A percentile compares a stretch with the other conserved stretches of the same genome.
phyloP scores from a whole-genome alignment of 2,797 vertebrate genomes.

The Pseudocheirus occidentalis region DNA sequence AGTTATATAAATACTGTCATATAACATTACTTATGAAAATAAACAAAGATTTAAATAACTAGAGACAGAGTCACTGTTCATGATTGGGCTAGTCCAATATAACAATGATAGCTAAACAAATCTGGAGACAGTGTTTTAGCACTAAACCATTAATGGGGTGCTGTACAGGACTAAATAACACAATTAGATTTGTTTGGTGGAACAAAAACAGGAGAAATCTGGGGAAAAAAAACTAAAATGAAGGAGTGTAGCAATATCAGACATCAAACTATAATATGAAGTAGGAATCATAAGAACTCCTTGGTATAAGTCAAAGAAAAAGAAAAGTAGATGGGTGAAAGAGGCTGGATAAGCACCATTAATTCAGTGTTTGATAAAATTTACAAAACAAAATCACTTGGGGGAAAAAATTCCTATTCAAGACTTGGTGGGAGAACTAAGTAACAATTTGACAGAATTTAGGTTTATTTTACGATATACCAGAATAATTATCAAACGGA shows the following conservation, averaged over 20 bases:
- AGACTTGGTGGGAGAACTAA: background rate
- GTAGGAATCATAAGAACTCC: background rate
- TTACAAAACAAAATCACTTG: background rate
- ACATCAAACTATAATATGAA: background rate
- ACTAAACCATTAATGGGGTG: background rate
- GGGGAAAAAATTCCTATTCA: background rate
- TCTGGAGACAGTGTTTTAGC: background rate
- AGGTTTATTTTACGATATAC: background rate
- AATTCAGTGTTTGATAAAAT: background rate
- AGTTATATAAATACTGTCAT: background rate
- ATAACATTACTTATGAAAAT: background rate
- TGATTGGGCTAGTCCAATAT: background rate
- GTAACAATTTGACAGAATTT: background rate
- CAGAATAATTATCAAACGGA: background rate
- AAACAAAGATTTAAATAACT: background rate
- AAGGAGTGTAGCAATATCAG: too few relatives aligned
- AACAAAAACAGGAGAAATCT: background rate
- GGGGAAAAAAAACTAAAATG: too few relatives aligned
- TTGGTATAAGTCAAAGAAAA: background rate
- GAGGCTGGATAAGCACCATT: background rate
- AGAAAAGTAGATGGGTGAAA: background rate
- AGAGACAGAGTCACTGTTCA: too few relatives aligned
- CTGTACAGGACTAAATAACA: background rate
- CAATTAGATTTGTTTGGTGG: background rate
- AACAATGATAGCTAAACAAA: background rate